Base-by-base conservation (phyloP, 2,888 invertebrate species). In the Blomia tropicalis region DNA sequence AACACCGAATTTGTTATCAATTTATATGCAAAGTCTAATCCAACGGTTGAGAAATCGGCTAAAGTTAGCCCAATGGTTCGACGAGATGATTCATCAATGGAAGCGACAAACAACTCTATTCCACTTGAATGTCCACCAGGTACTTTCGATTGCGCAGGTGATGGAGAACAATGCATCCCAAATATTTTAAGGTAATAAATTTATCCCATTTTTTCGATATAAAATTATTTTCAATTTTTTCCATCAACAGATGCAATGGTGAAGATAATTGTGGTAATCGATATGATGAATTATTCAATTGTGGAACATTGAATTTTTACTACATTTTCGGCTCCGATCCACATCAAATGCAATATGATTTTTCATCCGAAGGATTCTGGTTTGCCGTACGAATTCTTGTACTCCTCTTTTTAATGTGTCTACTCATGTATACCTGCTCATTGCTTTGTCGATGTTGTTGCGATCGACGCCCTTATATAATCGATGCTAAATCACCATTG, bases 261-360 rank as follows among this genome's bases (percentile, higher is more conserved):
- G 27, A 56, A 25, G 58, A 62, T 29, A 62, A 62, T 25, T 62
- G 62, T 43, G 62, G 62, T 23, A 58, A 62, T 43, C n/a, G 31
- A 19, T 3, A 25, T 7, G 62, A 62, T 43, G 62, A 62, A 47
- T 5, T 25, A 19, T 19, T 36, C 17, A 25, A 17, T 1, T 62
- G 62, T 36, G 56, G 27, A 7, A 47, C 51, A 11, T 7, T 47
- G 7, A 47, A 47, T n/a, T 27, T 47, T 7, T 47, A 47, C 51
- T 47, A 47, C 51, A 47, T 47, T 11, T 47, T 47, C 51, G 51
- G 27, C 14, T 7, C 22, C 22, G 27, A 27, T n/a, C 14, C 23
- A 25, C 51, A 47, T n/a, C 51, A 47, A 22, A 14, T 14, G 5
- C 22, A 47, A 14, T 7, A 47, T 11, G 7, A 25, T 19, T 19